Conservation (phyloP, 1,140 invertebrate genomes). For the Nylanderia fulva region DNA sequence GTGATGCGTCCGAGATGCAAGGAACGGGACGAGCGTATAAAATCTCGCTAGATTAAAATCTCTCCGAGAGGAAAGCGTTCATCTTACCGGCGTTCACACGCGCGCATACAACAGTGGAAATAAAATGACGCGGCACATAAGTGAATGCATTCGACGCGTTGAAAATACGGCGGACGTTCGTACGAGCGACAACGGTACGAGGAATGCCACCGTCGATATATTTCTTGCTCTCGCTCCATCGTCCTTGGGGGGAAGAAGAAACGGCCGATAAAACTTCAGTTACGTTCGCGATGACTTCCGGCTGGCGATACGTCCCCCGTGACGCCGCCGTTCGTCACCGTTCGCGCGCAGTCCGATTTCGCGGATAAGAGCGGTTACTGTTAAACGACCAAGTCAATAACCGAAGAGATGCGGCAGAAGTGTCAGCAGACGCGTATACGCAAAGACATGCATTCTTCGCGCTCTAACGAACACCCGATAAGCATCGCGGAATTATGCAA, state of each 20-base stretch:
- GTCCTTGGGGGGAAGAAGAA: slow-evolving; percentile 44
- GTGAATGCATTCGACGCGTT: slow-evolving; percentile 27
- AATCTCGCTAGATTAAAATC: neutral
- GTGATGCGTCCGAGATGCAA: neutral
- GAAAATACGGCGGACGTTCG: slow-evolving; percentile 34
- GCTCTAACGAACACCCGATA: slow-evolving; percentile 2
- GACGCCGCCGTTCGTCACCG: slow-evolving; percentile 50
- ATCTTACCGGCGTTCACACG: too few species aligned
- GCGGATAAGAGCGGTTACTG: slow-evolving; percentile 62
- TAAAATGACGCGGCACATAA: slow-evolving; percentile 47
- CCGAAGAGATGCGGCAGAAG: slow-evolving; percentile 8
- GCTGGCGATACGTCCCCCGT: slow-evolving; percentile 52
- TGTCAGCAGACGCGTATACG: neutral
- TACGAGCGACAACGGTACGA: slow-evolving; percentile 31
- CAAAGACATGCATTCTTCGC: slow-evolving; percentile 11
- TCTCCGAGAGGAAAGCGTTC: neutral
- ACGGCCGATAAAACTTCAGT: slow-evolving; percentile 53
- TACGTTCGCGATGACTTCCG: slow-evolving; percentile 65
- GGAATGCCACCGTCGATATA: slow-evolving; percentile 17
- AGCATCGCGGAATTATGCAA: neutral
- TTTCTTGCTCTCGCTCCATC: slow-evolving; percentile 18
- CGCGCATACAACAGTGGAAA: slow-evolving; percentile 7
- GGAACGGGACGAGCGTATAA: neutral
- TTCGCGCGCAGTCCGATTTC: slow-evolving; percentile 53
- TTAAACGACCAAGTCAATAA: slow-evolving; percentile 64